Conservation (phyloP, 2,888 invertebrate species). For the Epinotia bilunana region DNA sequence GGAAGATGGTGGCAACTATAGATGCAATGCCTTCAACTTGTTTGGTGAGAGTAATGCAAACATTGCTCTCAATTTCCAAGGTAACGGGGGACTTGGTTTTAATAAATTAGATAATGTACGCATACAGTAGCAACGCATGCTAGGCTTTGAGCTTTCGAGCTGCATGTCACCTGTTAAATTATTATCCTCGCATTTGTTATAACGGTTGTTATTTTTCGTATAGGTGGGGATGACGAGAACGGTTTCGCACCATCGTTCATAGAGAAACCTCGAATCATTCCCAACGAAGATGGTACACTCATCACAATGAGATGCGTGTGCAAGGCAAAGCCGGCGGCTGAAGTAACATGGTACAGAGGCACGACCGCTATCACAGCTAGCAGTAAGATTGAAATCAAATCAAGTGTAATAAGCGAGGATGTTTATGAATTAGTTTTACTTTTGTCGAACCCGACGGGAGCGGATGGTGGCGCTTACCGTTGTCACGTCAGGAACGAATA, state of each 20-base stretch:
- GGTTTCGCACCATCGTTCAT: constrained; percentile 98
- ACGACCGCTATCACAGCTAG: constrained; percentile 93
- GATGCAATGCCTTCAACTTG: constrained; percentile 99
- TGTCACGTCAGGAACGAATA: constrained; percentile 98
- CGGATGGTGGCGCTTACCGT: constrained; percentile 86
- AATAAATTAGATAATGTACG: constrained; percentile 67
- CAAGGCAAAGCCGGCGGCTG: constrained; percentile 97
- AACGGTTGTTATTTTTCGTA: constrained; percentile 50
- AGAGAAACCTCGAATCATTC: constrained; percentile 99
- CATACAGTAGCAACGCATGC: constrained; percentile 82
- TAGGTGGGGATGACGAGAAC: constrained; percentile 96
- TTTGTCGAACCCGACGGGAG: constrained; percentile 80
- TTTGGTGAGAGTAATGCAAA: constrained; percentile 99
- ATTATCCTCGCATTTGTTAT: constrained; percentile 40
- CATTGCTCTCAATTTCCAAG: constrained; percentile 99
- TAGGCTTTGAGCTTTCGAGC: constrained; percentile 74
- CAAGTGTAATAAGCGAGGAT: constrained; percentile 91
- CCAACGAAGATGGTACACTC: constrained; percentile 98
- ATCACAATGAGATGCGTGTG: constrained; percentile 99
- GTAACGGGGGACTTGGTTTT: constrained; percentile 83
- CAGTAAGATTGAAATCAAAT: constrained; percentile 92
- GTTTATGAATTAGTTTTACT: constrained; percentile 92
- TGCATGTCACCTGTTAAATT: constrained; percentile 63
- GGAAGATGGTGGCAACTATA: constrained; percentile 99
- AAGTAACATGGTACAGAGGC: constrained; percentile 97